phyloP scores from a whole-genome alignment of 1,140 invertebrate species.

The Lutraria rhynchaena region DNA sequence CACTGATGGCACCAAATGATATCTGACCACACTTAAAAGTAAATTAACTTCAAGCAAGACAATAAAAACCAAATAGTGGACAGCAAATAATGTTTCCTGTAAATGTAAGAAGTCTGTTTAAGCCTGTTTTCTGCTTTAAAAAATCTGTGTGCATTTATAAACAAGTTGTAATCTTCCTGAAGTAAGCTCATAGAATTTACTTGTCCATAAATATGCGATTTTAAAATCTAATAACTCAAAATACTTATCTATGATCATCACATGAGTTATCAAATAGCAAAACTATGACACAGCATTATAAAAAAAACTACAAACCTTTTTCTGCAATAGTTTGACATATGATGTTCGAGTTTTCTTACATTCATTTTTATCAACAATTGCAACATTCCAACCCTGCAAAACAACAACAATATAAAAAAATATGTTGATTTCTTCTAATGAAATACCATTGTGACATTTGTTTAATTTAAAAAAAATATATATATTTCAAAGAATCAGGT shows the following conservation, averaged over 20 bases:
- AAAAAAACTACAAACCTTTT: slow-evolving; percentile 10
- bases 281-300: too few species aligned
- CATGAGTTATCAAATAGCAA: too few species aligned
- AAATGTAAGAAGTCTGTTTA: too few species aligned
- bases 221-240: too few species aligned
- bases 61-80: neutral
- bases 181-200: neutral
- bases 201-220: neutral
- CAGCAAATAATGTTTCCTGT: neutral
- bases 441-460: neutral
- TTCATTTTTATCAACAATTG: slow-evolving; percentile 22
- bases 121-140: neutral
- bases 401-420: neutral
- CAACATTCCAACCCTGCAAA: slow-evolving; percentile 30
- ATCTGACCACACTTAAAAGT: neutral
- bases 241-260: too few species aligned
- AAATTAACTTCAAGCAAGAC: neutral
- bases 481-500: neutral
- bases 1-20: slow-evolving; percentile 5
- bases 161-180: neutral
- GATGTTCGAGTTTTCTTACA: slow-evolving; percentile 18
- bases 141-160: neutral
- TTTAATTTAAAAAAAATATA: neutral
- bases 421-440: neutral
- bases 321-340: slow-evolving; percentile 32